Base-by-base conservation (phyloP, 2,888 invertebrate genomes). In the Hyles lineata region DNA sequence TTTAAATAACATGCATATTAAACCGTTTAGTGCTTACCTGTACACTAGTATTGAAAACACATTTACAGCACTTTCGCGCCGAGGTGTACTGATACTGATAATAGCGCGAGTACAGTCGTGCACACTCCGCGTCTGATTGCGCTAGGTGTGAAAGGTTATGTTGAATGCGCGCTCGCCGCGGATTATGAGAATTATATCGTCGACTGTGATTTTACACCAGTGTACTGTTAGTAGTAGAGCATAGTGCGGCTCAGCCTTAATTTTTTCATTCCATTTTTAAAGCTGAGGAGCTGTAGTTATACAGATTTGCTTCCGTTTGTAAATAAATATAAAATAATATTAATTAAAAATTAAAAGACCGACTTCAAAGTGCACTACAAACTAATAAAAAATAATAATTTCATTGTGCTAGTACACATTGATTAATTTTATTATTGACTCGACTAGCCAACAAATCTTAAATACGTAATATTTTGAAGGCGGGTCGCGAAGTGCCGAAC, bases 61-160 rank as follows among this genome's bases (percentile, higher is more conserved):
- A 32, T 59, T 35, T 35, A 21, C 23, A 55, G 17, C 55, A 72
- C 15, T 63, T 63, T 63, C 52, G 55, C 55, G 15, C 9, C 17
- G 21, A 17, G n/a, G 6, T 58, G 72, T 72, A 72, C 72, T 35
- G 32, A 32, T 72, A 21, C 23, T 62, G 52, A 63, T 70, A 55
- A 58, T 70, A 55, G 52, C n/a, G 52, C 32, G 63, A 58, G 72
- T 72, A 72, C 72, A 72, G 63, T 73, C 74, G 70, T 70, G 62
- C 67, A 76, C 74, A 77, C 76, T 76, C 71, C 76, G 74, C 75
- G 75, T 78, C 79, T 82, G 79, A 80, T 79, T 75, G 77, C 78
- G 74, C 78, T 80, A 91, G 90, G 93, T 94, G 93, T 92, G 92
- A 94, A 92, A 93, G 93, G 93, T 93, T 92, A 93, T 85, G 87